phyloP scores from a whole-genome alignment of 2,888 invertebrate genomes.

The Zaprionus bogoriensis region DNA sequence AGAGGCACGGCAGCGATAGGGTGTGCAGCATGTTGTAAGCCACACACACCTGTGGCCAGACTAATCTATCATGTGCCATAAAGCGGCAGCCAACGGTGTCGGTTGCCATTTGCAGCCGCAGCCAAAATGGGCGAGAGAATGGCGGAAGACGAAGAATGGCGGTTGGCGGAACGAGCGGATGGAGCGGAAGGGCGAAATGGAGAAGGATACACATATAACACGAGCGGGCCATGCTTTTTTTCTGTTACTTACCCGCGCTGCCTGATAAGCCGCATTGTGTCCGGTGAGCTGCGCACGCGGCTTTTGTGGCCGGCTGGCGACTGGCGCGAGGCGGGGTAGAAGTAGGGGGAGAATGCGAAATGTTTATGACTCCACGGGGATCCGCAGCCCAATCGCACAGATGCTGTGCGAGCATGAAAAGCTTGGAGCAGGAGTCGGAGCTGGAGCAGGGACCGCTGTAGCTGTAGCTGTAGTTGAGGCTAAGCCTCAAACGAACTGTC shows the following conservation, averaged over 20 bases:
- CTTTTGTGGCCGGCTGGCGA: constrained; percentile 63
- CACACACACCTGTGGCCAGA: constrained; percentile 68
- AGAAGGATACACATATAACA: constrained; percentile 10
- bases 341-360: constrained; percentile 43
- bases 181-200: neutral
- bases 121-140: constrained; percentile 5
- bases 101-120: constrained; percentile 35
- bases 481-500: constrained; percentile 62
- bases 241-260: constrained; percentile 37
- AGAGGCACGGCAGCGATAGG: neutral
- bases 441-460: neutral
- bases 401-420: constrained; percentile 31
- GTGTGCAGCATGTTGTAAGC: constrained; percentile 18
- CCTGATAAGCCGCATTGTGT: constrained; percentile 74
- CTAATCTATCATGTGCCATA: constrained; percentile 79
- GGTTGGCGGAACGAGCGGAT: no score
- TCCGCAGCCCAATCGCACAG: constrained; percentile 30
- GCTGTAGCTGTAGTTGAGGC: constrained; percentile 9
- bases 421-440: neutral
- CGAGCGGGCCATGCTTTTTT: constrained; percentile 18
- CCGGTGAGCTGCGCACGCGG: constrained; percentile 75
- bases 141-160: neutral
- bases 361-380: constrained; percentile 72
- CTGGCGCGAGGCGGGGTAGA: constrained; percentile 12
- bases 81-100: constrained; percentile 56